phyloP scores from a whole-genome alignment of 2,797 vertebrate species.

The Sebastes dallii region DNA sequence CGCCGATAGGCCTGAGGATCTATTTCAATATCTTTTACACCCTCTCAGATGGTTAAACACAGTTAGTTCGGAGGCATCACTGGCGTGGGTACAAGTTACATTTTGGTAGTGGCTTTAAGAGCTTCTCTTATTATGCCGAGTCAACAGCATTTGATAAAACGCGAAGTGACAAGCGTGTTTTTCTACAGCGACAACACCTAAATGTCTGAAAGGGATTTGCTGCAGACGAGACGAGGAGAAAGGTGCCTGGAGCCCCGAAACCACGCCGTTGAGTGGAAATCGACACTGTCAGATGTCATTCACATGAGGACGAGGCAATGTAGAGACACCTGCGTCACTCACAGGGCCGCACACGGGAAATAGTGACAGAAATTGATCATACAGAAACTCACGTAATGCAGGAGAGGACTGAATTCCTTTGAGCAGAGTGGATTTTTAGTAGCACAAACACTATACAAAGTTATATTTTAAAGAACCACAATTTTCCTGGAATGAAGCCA shows the following conservation, averaged over 20 bases:
- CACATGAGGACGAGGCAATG: slow-evolving; percentile 15
- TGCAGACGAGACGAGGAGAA: slow-evolving; percentile 21
- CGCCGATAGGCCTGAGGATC: slow-evolving; percentile 23
- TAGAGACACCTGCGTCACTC: slow-evolving; percentile 52
- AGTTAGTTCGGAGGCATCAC: slow-evolving; percentile 35
- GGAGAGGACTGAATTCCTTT: not conserved
- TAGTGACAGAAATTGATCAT: not conserved
- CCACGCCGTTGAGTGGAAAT: slow-evolving; percentile 43
- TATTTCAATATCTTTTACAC: slow-evolving; percentile 39
- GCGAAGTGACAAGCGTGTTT: slow-evolving; percentile 62
- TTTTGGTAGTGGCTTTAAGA: slow-evolving; percentile 35
- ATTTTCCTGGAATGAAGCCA: not conserved
- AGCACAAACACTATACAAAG: not conserved
- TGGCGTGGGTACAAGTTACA: slow-evolving; percentile 1
- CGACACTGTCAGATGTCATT: slow-evolving; percentile 61
- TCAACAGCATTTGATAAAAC: slow-evolving; percentile 57
- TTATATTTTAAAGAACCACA: not conserved
- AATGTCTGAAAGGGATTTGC: slow-evolving; percentile 48
- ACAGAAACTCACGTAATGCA: not conserved
- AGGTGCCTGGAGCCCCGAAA: slow-evolving; percentile 39
- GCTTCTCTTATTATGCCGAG: slow-evolving; percentile 54
- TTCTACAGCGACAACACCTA: slow-evolving; percentile 29
- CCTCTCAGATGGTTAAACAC: slow-evolving; percentile 48
- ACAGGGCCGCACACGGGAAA: not conserved
- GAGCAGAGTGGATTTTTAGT: not conserved